Evolutionary conservation across 2,888 invertebrate genomes (phyloP).

Genomic region (Pyrgus malvae): DNA sequence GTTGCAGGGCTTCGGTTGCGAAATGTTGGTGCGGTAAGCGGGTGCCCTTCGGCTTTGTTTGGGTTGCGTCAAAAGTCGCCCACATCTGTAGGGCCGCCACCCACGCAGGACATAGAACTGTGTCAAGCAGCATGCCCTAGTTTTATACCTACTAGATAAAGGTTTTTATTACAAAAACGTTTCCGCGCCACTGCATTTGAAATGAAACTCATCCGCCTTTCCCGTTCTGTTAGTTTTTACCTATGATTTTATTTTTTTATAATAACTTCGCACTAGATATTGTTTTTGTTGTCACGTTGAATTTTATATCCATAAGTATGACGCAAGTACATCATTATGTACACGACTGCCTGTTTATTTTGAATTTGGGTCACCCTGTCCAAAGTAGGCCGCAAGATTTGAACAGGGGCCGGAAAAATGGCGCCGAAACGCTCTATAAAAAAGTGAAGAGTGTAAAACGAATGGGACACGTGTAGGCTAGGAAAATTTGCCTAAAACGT

Average conservation of each 20-base stretch:
- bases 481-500: not conserved
- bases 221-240: not conserved
- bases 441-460: not conserved
- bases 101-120: conserved; percentile 66
- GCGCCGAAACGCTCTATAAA: not conserved
- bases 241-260: not conserved
- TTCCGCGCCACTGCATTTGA: conserved; percentile 21
- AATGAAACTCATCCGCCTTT: conserved; percentile 2
- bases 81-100: conserved; percentile 67
- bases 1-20: conserved; percentile 60
- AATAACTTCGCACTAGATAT: no score
- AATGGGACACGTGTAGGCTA: no score
- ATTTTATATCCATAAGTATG: no score
- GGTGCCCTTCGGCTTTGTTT: conserved; percentile 73
- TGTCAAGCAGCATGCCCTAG: conserved; percentile 72
- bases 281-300: no score
- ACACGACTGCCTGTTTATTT: no score
- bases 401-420: not conserved
- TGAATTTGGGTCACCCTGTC: not conserved
- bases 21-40: conserved; percentile 65
- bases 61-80: conserved; percentile 71
- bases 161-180: conserved; percentile 24
- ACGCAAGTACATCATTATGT: not conserved
- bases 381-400: conserved; percentile 1
- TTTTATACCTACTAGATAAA: conserved; percentile 52